Evolutionary conservation across 35 echinoderm and acorn worm species (phyloP), one percentile per base, ranked within the genome.

Genomic region (Strongylocentrotus purpuratus): DNA sequence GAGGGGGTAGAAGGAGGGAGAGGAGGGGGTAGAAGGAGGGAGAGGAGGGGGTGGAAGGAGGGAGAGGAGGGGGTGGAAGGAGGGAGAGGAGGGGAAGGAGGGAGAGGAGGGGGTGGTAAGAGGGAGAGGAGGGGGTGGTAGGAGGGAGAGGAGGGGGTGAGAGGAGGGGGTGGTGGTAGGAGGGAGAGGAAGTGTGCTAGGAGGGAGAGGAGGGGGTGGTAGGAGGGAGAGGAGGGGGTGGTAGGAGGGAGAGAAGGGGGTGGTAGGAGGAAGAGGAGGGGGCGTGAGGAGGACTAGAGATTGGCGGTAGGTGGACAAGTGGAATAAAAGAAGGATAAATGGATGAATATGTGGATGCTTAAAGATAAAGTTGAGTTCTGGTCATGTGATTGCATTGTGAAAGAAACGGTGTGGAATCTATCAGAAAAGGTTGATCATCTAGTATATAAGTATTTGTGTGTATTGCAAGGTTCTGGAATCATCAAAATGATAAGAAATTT

Each of bases 81-180:
- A 46, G 33, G 65, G 31, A 2, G 35, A 48, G 31, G 86, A 87
- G 45, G 31, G 7, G 71, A n/a, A n/a, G n/a, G n/a, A n/a, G n/a
- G n/a, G n/a, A n/a, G 9, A 33, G 33, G 15, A 1, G 33, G 7
- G 12, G 94, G 52, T 95, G 94, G 48, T 33, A 52, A 18, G 86
- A 95, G 35, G 86, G 61, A 32, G 60, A 47, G 33, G 94, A 22
- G 70, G 1, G 0, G 70, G n/a, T 15, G 85, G 4, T 17, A 47
- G 61, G 25, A 46, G 33, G 65, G 31, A 2, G 35, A 48, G 31
- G 86, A 87, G 45, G 31, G 7, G 71, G 9, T 92, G n/a, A n/a
- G n/a, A n/a, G n/a, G n/a, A n/a, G n/a, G n/a, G 33, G 7, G 12
- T 89, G 94, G 52, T 95, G 94, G 48, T 33, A 52, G 32, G 86